Evolutionary conservation across 1,140 invertebrate species (phyloP).

Genomic region (Musca vetustissima): DNA sequence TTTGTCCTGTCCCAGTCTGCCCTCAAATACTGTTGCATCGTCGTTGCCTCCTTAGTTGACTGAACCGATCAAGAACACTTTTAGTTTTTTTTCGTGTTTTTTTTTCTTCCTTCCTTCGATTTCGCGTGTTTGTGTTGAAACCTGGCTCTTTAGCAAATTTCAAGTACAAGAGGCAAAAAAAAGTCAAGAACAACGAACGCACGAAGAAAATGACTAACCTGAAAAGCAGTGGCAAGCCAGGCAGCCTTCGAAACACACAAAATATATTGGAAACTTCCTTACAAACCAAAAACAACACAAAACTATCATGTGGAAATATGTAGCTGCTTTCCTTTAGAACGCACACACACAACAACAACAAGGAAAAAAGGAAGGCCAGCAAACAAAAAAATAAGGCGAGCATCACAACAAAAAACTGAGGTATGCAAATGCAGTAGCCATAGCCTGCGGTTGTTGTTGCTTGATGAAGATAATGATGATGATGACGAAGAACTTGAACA

Average conservation of each 20-base stretch:
- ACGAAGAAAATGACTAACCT: constrained; percentile 3
- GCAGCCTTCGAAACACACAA: neutral
- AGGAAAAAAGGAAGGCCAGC: neutral
- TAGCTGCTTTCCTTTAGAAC: neutral
- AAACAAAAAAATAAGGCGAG: neutral
- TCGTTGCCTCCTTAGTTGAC: neutral
- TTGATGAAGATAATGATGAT: constrained; percentile 22
- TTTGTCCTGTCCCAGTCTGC: too few relatives aligned
- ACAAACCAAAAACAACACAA: too few relatives aligned
- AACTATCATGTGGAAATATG: neutral
- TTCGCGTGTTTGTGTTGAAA: too few relatives aligned
- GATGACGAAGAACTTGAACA: constrained; percentile 10
- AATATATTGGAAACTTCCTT: constrained; percentile 14
- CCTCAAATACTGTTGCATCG: neutral
- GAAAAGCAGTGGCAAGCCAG: neutral
- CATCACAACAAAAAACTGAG: neutral
- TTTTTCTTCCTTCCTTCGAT: too few relatives aligned
- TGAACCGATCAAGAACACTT: neutral
- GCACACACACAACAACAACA: neutral
- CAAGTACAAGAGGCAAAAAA: too few relatives aligned
- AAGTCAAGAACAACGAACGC: too few relatives aligned
- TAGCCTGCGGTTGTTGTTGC: constrained; percentile 9
- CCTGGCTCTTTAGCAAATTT: too few relatives aligned
- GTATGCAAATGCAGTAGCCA: constrained; percentile 22
- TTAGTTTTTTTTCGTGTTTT: neutral